Percentiles rank a stretch among this genome's conserved stretches.
Evolutionary conservation across 2,113 vertebrate species (phyloP).

Genomic region (Malurus melanocephalus): DNA sequence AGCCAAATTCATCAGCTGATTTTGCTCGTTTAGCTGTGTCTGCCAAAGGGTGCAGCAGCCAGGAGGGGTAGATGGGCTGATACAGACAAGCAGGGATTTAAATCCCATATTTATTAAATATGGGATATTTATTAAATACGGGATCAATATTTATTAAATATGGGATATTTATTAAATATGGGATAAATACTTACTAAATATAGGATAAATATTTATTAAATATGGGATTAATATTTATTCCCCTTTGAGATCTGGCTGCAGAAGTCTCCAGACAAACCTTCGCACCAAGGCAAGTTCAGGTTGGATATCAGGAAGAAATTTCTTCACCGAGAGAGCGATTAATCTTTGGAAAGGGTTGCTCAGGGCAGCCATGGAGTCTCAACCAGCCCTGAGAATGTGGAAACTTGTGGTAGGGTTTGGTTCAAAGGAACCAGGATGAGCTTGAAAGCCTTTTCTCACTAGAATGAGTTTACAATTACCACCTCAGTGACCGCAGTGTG

Average conservation of each 20-base stretch:
- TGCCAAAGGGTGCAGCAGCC: rapidly evolving
- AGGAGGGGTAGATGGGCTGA: rapidly evolving
- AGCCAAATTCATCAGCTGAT: rapidly evolving
- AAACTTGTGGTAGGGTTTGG: rapidly evolving
- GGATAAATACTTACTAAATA: too few relatives aligned
- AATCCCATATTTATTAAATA: background rate
- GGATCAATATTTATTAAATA: too few relatives aligned
- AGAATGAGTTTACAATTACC: rapidly evolving
- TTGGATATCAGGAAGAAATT: background rate
- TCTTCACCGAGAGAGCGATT: background rate
- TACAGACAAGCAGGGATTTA: background rate
- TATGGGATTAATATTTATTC: too few relatives aligned
- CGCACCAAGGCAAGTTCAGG: background rate
- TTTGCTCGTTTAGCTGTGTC: rapidly evolving
- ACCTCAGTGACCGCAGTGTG: rapidly evolving
- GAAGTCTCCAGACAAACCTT: background rate
- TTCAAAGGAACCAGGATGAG: too few relatives aligned
- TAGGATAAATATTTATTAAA: too few relatives aligned
- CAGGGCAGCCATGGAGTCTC: background rate
- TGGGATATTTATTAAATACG: too few relatives aligned
- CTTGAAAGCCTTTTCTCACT: background rate
- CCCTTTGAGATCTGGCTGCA: background rate
- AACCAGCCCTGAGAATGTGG: rapidly evolving
- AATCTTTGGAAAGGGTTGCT: background rate
- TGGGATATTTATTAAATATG: background rate